Conservation (phyloP, 2,113 vertebrate species). For the Protomyctophum bolini region DNA sequence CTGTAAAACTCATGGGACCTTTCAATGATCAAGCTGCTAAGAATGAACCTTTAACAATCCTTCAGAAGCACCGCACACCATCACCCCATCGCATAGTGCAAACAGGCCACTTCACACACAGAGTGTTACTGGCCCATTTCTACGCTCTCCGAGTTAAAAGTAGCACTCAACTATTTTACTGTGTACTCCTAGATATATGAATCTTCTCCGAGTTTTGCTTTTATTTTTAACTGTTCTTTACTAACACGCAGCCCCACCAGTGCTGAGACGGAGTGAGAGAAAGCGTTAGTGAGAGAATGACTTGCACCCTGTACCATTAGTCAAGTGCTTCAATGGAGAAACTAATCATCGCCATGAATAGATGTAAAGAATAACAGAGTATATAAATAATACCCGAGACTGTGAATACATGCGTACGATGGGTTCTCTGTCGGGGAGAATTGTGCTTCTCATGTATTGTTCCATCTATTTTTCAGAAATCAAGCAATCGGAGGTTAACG, state of each 20-base stretch:
- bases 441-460: conserved; percentile 74
- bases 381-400: conserved; percentile 80
- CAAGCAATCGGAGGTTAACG: conserved; percentile 54
- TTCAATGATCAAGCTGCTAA: conserved; percentile 67
- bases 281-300: conserved; percentile 45
- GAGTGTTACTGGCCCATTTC: too few relatives aligned
- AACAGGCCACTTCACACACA: too few relatives aligned
- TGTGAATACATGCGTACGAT: conserved; percentile 80
- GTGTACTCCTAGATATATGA: conserved; percentile 28
- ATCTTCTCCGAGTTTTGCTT: conserved; percentile 59
- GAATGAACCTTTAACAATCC: conserved; percentile 35
- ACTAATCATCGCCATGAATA: conserved; percentile 67
- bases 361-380: conserved; percentile 77
- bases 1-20: conserved; percentile 62
- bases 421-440: conserved; percentile 64
- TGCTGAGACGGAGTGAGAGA: conserved; percentile 35
- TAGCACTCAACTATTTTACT: too few relatives aligned
- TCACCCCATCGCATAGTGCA: conserved; percentile 46
- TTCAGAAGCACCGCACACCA: conserved; percentile 43
- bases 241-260: conserved; percentile 53
- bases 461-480: conserved; percentile 70
- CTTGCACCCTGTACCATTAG: conserved; percentile 59
- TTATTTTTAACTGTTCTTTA: conserved; percentile 67
- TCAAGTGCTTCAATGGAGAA: conserved; percentile 55
- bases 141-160: too few relatives aligned